These are phyloP conservation scores for Itoplectis maculator DNA, from an alignment of 2,888 invertebrate species.

Conservation along the genomic window DNA sequence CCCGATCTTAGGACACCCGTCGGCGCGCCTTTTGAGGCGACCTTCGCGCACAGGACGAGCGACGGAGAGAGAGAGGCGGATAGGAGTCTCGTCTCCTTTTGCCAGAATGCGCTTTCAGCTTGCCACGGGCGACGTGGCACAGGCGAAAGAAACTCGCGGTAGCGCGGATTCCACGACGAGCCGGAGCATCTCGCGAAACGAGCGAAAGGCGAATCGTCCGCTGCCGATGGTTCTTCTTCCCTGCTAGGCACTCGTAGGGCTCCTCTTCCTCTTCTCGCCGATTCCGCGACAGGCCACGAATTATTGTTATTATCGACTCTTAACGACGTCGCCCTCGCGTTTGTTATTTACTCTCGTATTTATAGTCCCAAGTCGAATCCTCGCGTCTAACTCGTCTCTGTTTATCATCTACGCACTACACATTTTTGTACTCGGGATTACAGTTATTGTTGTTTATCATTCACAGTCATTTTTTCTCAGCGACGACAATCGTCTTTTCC, in stretches of 20 bases:
- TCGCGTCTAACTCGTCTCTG: not conserved
- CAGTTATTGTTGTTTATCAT: too few relatives aligned
- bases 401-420: not conserved
- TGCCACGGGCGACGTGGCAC: not conserved
- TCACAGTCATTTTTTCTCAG: too few relatives aligned
- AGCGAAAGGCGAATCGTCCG: not conserved
- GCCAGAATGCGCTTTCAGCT: constrained; percentile 26
- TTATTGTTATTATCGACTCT: constrained; percentile 13
- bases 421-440: not conserved
- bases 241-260: not conserved
- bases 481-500: too few relatives aligned
- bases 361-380: constrained; percentile 13
- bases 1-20: not conserved
- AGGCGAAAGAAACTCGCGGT: constrained; percentile 18
- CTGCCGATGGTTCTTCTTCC: not conserved
- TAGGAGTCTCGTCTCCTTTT: not conserved
- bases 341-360: not conserved
- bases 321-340: not conserved
- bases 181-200: constrained; percentile 6
- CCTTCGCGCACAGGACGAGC: constrained; percentile 2
- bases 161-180: constrained; percentile 15
- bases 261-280: not conserved
- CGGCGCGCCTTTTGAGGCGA: constrained; percentile 30
- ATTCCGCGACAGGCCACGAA: not conserved
- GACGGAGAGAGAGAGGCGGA: not conserved